Base-by-base conservation (phyloP, 1,140 invertebrate species). In the Teleogryllus occipitalis region DNA sequence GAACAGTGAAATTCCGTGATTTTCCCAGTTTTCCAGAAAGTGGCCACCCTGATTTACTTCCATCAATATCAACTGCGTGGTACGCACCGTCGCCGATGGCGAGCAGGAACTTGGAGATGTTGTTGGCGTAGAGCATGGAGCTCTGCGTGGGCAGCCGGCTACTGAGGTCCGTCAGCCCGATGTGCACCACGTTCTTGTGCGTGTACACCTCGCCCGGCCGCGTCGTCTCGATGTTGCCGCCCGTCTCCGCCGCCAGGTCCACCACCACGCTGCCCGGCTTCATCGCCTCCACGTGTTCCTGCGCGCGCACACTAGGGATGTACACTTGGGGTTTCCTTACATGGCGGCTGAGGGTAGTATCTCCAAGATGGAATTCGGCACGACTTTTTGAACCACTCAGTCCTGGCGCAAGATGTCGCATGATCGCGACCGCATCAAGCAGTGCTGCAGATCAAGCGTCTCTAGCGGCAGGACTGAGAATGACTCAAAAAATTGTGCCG, bases 181-280 rank as follows among this genome's bases (percentile, higher is more conserved):
- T 90, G 85, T 97, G 95, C 3, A 91, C 91, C 8, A 97, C 94
- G 84, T 94, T 95, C 80, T 92, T 92, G 81, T 95, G 91, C 15
- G 88, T 87, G 76, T 92, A 92, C 47, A 96, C 85, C 86, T 95
- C 89, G 72, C 95, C 95, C 14, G 95, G 95, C 83, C 88, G 89
- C 0, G 93, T 96, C 7, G 94, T 96, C 86, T 95, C 93, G 75
- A 97, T 89, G 86, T 97, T 97, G 7, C 96, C 96, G 7, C 96
- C 96, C 82, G 93, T 91, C 87, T 97, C 96, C 0, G 96, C 93
- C 7, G 96, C 96, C 81, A 97, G 86, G 86, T 97, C 96, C 8
- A 97, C 96, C 22, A 97, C 89, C 8, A 97, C 95, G 80, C 93
- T 95, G 15, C 96, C 96, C 2, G 95, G 94, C 83, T 95, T 95